Conservation (phyloP, 2,113 vertebrate genomes). For the Cairina moschata region DNA sequence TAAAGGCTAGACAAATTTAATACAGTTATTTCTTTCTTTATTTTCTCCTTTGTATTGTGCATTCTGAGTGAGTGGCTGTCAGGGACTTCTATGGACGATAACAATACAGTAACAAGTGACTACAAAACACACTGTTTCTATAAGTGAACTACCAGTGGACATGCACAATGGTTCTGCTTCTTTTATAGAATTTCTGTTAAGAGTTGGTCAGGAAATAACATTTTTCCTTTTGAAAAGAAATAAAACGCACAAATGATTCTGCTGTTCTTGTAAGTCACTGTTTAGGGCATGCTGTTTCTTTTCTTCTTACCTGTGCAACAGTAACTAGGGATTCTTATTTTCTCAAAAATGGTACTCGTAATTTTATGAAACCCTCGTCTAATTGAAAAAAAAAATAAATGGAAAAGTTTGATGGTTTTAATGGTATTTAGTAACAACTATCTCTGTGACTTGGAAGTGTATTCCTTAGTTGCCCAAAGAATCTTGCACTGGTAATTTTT, state of each 20-base stretch:
- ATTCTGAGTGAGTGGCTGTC: slow-evolving; percentile 34
- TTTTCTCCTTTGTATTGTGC: slow-evolving; percentile 30
- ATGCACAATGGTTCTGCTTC: slow-evolving; percentile 32
- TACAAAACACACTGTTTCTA: background rate
- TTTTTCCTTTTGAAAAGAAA: slow-evolving; percentile 36
- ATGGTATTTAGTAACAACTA: background rate
- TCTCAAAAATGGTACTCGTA: background rate
- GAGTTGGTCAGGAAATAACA: slow-evolving; percentile 30
- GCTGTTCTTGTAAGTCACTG: background rate
- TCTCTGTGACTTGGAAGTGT: background rate
- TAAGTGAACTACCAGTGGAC: slow-evolving; percentile 45
- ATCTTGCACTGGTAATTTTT: background rate
- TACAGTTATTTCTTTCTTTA: slow-evolving; percentile 42
- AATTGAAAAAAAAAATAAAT: background rate
- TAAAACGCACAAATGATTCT: background rate
- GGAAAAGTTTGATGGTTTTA: background rate
- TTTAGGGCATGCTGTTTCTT: background rate
- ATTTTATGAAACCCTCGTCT: background rate
- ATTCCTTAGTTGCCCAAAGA: background rate
- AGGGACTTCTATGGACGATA: slow-evolving; percentile 4
- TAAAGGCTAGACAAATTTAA: slow-evolving; percentile 59
- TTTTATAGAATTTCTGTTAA: slow-evolving; percentile 18
- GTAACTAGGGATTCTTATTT: background rate
- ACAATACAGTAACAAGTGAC: slow-evolving; percentile 37
- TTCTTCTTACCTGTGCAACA: background rate